Base-by-base conservation (phyloP, 2,797 vertebrate species). In the Arrhamphus sclerolepis region DNA sequence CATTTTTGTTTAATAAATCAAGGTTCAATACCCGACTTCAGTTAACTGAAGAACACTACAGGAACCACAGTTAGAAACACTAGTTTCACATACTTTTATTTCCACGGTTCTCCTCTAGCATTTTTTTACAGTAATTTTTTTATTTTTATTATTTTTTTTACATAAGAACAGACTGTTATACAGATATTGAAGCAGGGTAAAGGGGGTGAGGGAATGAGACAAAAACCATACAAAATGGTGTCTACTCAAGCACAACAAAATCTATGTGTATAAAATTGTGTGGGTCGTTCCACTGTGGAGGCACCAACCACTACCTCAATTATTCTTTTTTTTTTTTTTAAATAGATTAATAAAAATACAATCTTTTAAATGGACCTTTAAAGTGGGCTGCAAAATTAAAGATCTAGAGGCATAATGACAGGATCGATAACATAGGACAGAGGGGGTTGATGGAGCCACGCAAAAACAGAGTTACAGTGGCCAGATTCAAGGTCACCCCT, bases 301-400 rank as follows among this genome's bases (percentile, higher is more conserved):
- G 86, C 83, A 76, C 76, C 81, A 61, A 85, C 93, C 93, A 92
- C 94, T 89, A 92, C 94, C 92, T 86, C 74, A 53, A 75, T 94
- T 94, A 59, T 68, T 68, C 57, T 20, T 57, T 52, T 34, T 34
- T 34, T 49, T 73, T 72, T 67, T 85, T 95, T 98, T 99, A 98
- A 98, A 98, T 98, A 98, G 94, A 84, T 90, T 95, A 95, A 97
- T 97, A 98, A 98, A 99, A 98, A 98, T 98, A 98, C 95, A 97
- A 95, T 97, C 94, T 97, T 95, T 95, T 82, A 76, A 84, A 93
- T 95, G 94, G 94, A 95, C 91, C 94, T 95, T 95, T 93, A 94
- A 93, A 92, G 87, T 86, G 83, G 92, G 94, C 93, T 94, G 95
- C 92, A 92, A 95, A 95, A 93, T 92, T 87, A 89, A 85, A 72